Evolutionary conservation across 2,888 invertebrate genomes (phyloP).

Genomic region (Aphodius granarius): DNA sequence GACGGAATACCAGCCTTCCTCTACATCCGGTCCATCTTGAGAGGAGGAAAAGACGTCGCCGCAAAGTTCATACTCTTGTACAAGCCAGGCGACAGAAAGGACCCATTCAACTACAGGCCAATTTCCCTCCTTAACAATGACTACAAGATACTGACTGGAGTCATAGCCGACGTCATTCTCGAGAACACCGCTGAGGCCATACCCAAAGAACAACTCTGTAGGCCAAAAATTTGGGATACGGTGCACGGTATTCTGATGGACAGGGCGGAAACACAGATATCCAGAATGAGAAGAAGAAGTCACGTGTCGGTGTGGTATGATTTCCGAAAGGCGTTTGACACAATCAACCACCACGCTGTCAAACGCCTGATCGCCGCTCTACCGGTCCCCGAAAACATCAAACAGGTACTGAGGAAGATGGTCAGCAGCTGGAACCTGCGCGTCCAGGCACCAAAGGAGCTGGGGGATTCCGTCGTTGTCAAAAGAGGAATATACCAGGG

Average conservation of each 20-base stretch:
- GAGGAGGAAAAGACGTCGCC: conserved; percentile 6
- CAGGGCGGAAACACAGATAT: conserved; percentile 3
- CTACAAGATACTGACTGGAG: conserved; percentile 18
- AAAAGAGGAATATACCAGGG: too few relatives aligned
- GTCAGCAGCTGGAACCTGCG: too few relatives aligned
- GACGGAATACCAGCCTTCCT: too few relatives aligned
- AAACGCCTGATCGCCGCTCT: too few relatives aligned
- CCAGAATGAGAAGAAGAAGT: background rate
- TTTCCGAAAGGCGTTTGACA: conserved; percentile 19
- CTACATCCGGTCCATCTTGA: too few relatives aligned
- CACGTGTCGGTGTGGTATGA: conserved; percentile 16
- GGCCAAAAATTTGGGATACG: background rate
- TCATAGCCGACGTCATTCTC: conserved; percentile 5
- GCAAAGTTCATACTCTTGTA: conserved; percentile 13
- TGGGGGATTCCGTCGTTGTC: too few relatives aligned
- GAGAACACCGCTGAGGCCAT: background rate
- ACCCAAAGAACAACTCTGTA: conserved; percentile 3
- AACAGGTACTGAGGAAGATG: background rate
- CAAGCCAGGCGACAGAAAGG: conserved; percentile 6
- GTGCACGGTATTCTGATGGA: too few relatives aligned
- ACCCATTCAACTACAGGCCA: conserved; percentile 17
- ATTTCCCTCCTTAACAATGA: conserved; percentile 19
- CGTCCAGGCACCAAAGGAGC: too few relatives aligned
- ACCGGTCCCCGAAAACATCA: too few relatives aligned
- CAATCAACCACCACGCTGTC: conserved; percentile 10